phyloP scores from a whole-genome alignment of 2,113 vertebrate genomes.

The Tylochromis polylepis region DNA sequence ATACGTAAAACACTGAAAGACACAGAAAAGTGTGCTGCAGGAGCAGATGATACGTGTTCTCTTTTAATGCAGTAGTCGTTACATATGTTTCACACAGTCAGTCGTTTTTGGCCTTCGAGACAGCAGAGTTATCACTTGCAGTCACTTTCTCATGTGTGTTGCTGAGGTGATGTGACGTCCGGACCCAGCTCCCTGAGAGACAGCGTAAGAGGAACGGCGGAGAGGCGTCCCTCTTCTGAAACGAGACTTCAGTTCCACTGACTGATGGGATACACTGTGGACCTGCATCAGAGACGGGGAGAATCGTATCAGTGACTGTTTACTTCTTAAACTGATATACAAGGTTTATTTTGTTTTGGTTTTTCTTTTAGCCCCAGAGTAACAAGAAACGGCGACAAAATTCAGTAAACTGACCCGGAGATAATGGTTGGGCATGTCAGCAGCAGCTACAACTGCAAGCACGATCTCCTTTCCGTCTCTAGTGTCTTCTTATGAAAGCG shows the following conservation, averaged over 20 bases:
- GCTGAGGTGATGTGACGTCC: conserved; percentile 74
- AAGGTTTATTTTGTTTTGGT: neutral
- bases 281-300: conserved; percentile 50
- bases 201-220: conserved; percentile 79
- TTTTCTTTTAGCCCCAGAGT: neutral
- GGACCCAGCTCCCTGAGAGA: conserved; percentile 79
- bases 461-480: neutral
- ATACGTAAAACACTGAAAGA: neutral
- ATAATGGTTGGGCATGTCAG: neutral
- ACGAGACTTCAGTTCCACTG: conserved; percentile 52
- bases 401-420: neutral
- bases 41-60: neutral
- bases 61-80: neutral
- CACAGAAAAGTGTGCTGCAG: neutral
- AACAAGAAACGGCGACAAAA: neutral
- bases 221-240: conserved; percentile 21
- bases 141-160: conserved; percentile 13
- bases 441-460: neutral
- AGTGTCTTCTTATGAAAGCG: neutral
- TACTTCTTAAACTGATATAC: neutral
- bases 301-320: neutral
- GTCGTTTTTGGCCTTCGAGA: neutral
- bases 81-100: neutral
- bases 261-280: conserved; percentile 28
- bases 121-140: neutral